Evolutionary conservation across 2,888 invertebrate genomes (phyloP).

Genomic region (Lepidochitona cinerea): DNA sequence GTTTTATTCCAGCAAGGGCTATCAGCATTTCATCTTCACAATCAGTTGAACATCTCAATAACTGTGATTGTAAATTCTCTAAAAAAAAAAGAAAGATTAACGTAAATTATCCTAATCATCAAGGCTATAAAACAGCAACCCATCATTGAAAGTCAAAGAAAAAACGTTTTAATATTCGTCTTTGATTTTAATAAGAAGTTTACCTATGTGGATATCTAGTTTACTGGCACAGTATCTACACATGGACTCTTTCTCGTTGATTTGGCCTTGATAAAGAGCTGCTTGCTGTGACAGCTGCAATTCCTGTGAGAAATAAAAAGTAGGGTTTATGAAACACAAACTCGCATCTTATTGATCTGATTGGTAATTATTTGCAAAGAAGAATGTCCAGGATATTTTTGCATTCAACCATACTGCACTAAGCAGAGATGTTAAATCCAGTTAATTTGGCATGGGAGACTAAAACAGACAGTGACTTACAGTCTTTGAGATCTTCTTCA

Average conservation of each 20-base stretch:
- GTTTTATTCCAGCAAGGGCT: conserved; percentile 69
- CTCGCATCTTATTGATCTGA: not conserved
- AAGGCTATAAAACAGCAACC: too few species aligned
- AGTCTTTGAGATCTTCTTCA: conserved; percentile 40
- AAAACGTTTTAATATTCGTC: too few species aligned
- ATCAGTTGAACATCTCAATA: conserved; percentile 58
- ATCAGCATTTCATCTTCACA: conserved; percentile 68
- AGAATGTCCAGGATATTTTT: not conserved
- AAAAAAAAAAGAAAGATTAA: conserved; percentile 14
- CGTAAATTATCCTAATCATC: too few species aligned
- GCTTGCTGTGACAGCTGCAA: conserved; percentile 62
- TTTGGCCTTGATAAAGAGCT: conserved; percentile 59
- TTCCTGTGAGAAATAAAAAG: conserved; percentile 48
- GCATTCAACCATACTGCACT: too few species aligned
- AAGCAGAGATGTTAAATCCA: too few species aligned
- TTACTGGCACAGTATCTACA: conserved; percentile 64
- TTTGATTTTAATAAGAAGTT: too few species aligned
- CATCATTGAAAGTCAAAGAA: too few species aligned
- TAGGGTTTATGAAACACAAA: not conserved
- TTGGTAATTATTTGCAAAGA: not conserved
- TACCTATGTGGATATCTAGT: conserved; percentile 67
- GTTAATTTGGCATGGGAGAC: too few species aligned
- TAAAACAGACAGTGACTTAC: conserved; percentile 22
- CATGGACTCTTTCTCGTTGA: conserved; percentile 68
- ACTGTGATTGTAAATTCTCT: conserved; percentile 67